These are phyloP conservation scores for Rhynchotus rufescens DNA, from an alignment of 2,797 vertebrate species.

Conservation along the genomic window DNA sequence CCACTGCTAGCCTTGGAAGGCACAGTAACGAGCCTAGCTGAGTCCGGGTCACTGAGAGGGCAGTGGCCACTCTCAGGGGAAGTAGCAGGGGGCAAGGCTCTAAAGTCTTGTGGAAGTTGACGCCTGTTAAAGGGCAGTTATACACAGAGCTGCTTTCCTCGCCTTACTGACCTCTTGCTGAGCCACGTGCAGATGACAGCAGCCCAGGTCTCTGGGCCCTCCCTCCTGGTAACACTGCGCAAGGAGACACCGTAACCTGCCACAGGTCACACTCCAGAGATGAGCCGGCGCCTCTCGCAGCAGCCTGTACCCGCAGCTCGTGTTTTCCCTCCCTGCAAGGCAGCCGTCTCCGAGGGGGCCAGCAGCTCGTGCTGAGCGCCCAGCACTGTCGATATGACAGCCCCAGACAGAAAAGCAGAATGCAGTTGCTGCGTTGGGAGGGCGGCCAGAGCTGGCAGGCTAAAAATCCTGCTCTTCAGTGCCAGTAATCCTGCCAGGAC, in stretches of 20 bases:
- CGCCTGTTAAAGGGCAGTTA: background rate
- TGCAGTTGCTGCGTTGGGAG: conserved; percentile 19
- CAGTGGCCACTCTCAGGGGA: background rate
- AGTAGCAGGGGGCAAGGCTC: background rate
- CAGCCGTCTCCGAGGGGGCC: conserved; percentile 8
- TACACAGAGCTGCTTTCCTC: background rate
- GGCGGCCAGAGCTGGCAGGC: background rate
- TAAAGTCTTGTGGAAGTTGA: background rate
- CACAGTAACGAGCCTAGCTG: background rate
- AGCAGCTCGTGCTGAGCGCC: background rate
- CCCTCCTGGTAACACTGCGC: background rate
- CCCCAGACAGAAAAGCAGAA: conserved; percentile 28
- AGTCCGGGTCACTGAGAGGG: background rate
- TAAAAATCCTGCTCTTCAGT: background rate
- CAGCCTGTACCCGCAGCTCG: background rate
- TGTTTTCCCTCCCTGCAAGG: conserved; percentile 11
- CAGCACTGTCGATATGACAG: background rate
- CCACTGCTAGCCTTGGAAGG: background rate
- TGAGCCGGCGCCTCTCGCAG: background rate
- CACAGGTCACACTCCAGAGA: background rate
- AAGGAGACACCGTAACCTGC: background rate
- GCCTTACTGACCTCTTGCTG: background rate
- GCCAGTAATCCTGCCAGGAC: background rate
- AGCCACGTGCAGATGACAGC: background rate
- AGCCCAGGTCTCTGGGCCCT: background rate